Evolutionary conservation across 37 sponge, comb jelly and placozoan species (phyloP).

Genomic region (Diacarnus erythraeanus): DNA sequence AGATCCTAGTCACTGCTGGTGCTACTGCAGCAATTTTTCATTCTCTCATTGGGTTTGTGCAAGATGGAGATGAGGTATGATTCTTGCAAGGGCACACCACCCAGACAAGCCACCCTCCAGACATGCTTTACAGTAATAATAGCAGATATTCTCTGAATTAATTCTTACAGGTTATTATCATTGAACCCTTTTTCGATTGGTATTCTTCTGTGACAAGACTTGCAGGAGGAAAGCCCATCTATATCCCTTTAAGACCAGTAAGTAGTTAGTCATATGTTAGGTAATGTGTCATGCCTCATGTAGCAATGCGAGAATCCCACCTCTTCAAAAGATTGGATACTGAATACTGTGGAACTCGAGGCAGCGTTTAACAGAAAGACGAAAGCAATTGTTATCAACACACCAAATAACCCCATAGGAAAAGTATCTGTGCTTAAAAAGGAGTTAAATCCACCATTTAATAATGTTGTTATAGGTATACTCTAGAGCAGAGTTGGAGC

Average conservation of each 20-base stretch:
- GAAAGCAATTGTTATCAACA: conserved; percentile 88
- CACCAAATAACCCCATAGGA: conserved; percentile 94
- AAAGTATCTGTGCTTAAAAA: conserved; percentile 49
- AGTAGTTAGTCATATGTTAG: background rate
- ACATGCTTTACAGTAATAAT: too few species aligned
- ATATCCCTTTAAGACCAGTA: conserved; percentile 84
- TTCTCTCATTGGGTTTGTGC: conserved; percentile 69
- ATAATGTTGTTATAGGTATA: conserved; percentile 49
- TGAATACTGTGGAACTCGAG: conserved; percentile 82
- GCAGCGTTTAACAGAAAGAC: conserved; percentile 87
- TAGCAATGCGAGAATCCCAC: conserved; percentile 58
- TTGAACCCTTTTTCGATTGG: conserved; percentile 98
- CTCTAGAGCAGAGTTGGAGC: conserved; percentile 75
- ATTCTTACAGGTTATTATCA: conserved; percentile 73
- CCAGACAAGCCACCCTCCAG: too few species aligned
- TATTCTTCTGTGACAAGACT: conserved; percentile 80
- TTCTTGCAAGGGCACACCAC: too few species aligned
- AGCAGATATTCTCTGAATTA: too few species aligned
- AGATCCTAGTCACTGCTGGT: conserved; percentile 78
- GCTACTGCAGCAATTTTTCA: conserved; percentile 79
- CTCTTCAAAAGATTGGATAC: conserved; percentile 66
- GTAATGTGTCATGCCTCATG: background rate
- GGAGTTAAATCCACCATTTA: background rate
- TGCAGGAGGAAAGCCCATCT: conserved; percentile 70
- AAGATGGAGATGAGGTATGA: conserved; percentile 96